phyloP scores from a whole-genome alignment of 2,888 invertebrate species.

The Drosophila lacicola region DNA sequence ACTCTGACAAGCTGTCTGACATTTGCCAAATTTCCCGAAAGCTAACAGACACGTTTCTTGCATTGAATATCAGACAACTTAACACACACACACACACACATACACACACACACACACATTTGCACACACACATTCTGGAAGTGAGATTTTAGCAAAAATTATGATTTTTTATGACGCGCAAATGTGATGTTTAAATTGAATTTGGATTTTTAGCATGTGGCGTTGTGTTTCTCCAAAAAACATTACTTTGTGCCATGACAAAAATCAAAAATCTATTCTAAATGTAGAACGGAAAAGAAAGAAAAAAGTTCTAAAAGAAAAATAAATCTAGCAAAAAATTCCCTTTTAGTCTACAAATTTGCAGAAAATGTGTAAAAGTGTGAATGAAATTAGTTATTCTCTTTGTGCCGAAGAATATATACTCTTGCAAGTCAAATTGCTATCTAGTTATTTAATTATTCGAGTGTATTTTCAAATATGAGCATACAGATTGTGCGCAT shows the following conservation, averaged over 20 bases:
- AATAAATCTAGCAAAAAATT: neutral
- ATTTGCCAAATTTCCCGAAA: constrained; percentile 60
- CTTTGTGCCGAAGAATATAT: neutral
- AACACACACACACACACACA: constrained; percentile 3
- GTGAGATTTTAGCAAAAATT: constrained; percentile 36
- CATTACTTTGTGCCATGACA: constrained; percentile 19
- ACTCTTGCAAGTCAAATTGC: neutral
- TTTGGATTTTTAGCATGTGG: constrained; percentile 52
- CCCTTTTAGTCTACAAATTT: neutral
- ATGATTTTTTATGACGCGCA: constrained; percentile 58
- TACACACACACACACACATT: neutral
- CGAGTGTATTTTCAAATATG: too few relatives aligned
- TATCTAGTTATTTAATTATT: neutral
- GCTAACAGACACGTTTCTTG: constrained; percentile 70
- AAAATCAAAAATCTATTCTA: constrained; percentile 26
- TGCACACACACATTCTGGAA: neutral
- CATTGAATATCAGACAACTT: constrained; percentile 58
- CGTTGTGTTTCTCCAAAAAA: constrained; percentile 9
- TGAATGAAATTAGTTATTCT: neutral
- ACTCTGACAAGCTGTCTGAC: constrained; percentile 62
- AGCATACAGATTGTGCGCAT: too few relatives aligned
- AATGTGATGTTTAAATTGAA: constrained; percentile 65
- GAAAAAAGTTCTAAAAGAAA: constrained; percentile 1
- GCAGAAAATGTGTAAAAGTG: neutral
- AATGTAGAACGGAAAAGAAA: constrained; percentile 27